phyloP scores from a whole-genome alignment of 2,888 invertebrate genomes.

The Acleris sparsana region DNA sequence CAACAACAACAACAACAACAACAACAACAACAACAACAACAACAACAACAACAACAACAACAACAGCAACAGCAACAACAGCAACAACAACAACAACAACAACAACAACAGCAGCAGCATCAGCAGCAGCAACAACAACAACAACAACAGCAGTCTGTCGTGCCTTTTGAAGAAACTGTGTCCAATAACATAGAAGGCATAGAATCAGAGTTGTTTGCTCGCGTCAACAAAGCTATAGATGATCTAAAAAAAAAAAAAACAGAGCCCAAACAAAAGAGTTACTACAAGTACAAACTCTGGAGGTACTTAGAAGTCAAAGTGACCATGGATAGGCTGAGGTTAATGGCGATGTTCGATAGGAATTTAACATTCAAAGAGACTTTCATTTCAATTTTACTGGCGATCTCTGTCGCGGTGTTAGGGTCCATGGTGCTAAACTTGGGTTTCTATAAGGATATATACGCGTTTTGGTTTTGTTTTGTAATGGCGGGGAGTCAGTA shows the following conservation, averaged over 20 bases:
- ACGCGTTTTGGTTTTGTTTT: constrained; percentile 97
- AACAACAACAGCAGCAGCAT: constrained; percentile 52
- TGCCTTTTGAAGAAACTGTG: constrained; percentile 49
- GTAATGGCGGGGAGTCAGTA: constrained; percentile 99
- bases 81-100: constrained; percentile 48
- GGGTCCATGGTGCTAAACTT: constrained; percentile 92
- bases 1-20: constrained; percentile 43
- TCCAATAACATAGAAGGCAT: constrained; percentile 77
- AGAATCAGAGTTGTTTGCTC: constrained; percentile 76
- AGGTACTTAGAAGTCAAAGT: constrained; percentile 89
- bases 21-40: constrained; percentile 50
- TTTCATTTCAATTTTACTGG: constrained; percentile 91
- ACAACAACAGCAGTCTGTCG: constrained; percentile 47
- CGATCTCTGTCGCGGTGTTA: constrained; percentile 92
- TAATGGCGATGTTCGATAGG: constrained; percentile 96
- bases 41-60: constrained; percentile 63
- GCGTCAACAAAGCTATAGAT: constrained; percentile 82
- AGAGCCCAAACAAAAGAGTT: constrained; percentile 83
- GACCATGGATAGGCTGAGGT: constrained; percentile 94
- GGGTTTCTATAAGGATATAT: constrained; percentile 95
- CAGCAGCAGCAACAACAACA: constrained; percentile 57
- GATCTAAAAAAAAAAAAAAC: constrained; percentile 77
- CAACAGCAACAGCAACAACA: constrained; percentile 45
- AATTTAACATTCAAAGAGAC: constrained; percentile 94
- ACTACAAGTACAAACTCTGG: constrained; percentile 90